Evolutionary conservation across 2,797 vertebrate genomes (phyloP), one percentile per base, ranked within the genome.

Genomic region (Typhlichthys subterraneus): DNA sequence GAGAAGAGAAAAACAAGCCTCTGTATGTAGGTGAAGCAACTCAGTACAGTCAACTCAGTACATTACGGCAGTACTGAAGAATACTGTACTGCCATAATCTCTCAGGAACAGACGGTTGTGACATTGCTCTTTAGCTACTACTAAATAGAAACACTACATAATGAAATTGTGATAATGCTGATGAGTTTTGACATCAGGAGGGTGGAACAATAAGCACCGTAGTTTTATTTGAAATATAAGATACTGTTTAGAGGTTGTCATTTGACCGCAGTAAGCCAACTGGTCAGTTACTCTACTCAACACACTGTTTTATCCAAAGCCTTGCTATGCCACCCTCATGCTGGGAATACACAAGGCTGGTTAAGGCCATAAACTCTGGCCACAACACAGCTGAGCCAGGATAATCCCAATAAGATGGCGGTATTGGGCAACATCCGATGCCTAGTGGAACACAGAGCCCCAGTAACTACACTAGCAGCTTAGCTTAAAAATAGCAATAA

Each of bases 1-100:
- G 73, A 88, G 86, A 90, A 85, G 69, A 83, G 73, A 85, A 87
- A 77, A 87, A 88, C 82, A 69, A 82, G 79, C 78, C 47, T 54
- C 38, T 57, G 61, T 82, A 85, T 88, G 87, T 56, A 66, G 61
- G 73, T 62, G 57, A 57, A 0, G 64, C 68, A 68, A 73, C 68
- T 60, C 69, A 65, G 73, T 67, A 58, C 66, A 69, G 65, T 29
- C 68, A 68, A 73, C 68, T 60, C 69, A 65, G 72, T 67, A 58
- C 66, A 69, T 29, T 29, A 29, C 23, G 23, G 23, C 23, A 29
- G 23, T 29, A 29, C 23, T 4, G 23, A 4, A 4, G 4, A 29
- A 29, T 29, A 29, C 23, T 29, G 65, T 73, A 76, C 87, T 76
- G 84, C 83, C 85, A 86, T 86, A 88, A 42, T 42, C 38, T 42